These are phyloP conservation scores for Epinotia ramella DNA, from an alignment of 2,888 invertebrate genomes.

Conservation along the genomic window DNA sequence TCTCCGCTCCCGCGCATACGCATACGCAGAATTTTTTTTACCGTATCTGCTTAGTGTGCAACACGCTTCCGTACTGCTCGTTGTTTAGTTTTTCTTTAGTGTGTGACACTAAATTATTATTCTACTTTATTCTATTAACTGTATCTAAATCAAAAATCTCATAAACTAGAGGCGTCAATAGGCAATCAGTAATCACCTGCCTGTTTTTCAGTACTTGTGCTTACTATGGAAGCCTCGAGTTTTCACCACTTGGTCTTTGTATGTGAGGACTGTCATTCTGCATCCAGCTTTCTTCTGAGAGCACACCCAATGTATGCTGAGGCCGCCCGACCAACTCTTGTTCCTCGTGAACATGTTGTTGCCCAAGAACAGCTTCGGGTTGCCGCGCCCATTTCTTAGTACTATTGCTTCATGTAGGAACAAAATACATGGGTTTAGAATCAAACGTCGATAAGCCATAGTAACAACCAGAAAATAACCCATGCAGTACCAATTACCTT, in stretches of 20 bases:
- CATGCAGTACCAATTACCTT: neutral
- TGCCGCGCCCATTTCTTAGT: conserved; percentile 42
- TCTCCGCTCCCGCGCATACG: too few species aligned
- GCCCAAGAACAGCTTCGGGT: conserved; percentile 52
- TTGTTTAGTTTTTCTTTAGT: too few species aligned
- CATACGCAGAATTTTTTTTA: too few species aligned
- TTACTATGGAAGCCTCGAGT: neutral
- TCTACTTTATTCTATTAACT: too few species aligned
- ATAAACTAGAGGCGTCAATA: too few species aligned
- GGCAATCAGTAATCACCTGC: neutral
- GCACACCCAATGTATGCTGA: conserved; percentile 53
- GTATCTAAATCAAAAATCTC: neutral
- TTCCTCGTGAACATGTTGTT: conserved; percentile 51
- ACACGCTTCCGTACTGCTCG: too few species aligned
- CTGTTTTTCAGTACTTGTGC: neutral
- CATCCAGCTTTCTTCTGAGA: conserved; percentile 50
- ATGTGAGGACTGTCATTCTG: conserved; percentile 26
- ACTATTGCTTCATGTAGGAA: conserved; percentile 1
- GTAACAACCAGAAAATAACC: neutral
- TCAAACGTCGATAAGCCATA: too few species aligned
- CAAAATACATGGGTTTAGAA: too few species aligned
- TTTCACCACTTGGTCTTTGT: conserved; percentile 4
- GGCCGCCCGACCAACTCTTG: conserved; percentile 51
- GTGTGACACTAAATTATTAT: too few species aligned
- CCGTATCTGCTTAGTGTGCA: too few species aligned